phyloP scores from a whole-genome alignment of 2,113 vertebrate genomes.

The Daphoenositta chrysoptera region DNA sequence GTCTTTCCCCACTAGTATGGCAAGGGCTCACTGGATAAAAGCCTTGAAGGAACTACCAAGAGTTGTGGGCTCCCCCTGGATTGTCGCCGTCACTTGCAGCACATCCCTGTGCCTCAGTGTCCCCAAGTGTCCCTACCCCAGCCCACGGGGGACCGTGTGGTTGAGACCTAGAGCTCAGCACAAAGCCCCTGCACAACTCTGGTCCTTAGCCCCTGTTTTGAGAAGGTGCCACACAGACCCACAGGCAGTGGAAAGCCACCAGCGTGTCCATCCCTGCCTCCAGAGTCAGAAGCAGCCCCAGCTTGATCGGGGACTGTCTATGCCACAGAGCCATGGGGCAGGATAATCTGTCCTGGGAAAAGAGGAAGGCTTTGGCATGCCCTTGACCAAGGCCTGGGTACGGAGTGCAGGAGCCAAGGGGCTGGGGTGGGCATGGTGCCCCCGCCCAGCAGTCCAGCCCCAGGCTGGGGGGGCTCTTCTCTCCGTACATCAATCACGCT shows the following conservation, averaged over 20 bases:
- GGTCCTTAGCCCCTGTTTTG: background rate
- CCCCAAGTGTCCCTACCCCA: background rate
- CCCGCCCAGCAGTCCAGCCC: accelerated
- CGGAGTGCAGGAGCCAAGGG: background rate
- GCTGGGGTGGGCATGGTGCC: accelerated
- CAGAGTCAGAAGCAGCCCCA: background rate
- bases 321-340: accelerated
- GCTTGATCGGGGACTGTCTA: accelerated
- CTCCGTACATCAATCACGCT: background rate
- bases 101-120: background rate
- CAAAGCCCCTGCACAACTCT: background rate
- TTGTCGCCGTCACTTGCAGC: background rate
- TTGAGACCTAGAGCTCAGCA: background rate
- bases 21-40: background rate
- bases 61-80: background rate
- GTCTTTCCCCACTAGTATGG: background rate
- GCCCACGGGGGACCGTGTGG: accelerated
- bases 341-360: background rate
- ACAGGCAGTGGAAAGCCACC: background rate
- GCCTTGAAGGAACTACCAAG: background rate
- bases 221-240: background rate
- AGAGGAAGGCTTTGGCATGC: background rate
- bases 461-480: background rate
- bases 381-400: background rate
- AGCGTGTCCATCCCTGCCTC: accelerated